Base-by-base conservation (phyloP, 2,797 vertebrate genomes). In the Bryconaethiops microstoma region DNA sequence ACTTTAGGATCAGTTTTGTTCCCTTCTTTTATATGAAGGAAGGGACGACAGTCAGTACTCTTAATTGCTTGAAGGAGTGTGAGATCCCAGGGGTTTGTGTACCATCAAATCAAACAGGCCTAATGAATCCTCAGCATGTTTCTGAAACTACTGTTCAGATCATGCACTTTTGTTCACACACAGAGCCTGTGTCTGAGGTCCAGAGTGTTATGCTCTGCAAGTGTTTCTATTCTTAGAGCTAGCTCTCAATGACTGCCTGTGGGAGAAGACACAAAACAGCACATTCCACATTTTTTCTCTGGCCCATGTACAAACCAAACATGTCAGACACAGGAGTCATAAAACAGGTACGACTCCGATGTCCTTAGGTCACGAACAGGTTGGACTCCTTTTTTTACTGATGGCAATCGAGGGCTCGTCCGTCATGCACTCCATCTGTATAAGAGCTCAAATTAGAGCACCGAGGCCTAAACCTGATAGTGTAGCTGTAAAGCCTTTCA, bases 291-390 rank as follows among this genome's bases (percentile, higher is more conserved):
- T 85, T 79, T 79, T 76, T 80, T 68, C 10, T 13, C 52, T 81
- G 25, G 40, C 78, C 50, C 25, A 39, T 55, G 64, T 59, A 35
- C 55, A 73, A 72, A 76, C 69, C 82, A 65, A 82, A 65, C 48
- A 70, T 48, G 45, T 74, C 64, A 79, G 14, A 39, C 19, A 42
- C 25, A 14, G 7, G 39, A 52, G 19, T 62, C 42, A 77, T 39
- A 69, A 76, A 83, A 79, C 76, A 74, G 70, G 77, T 67, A 74
- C 21, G 71, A 45, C 70, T 71, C 21, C 63, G 40, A 52, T 29
- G 3, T 54, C 70, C 35, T 81, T 67, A 59, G 65, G 69, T 81
- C 69, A 62, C 54, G 81, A 86, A 88, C 87, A 79, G 82, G 85
- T 86, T 82, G 0, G 69, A 70, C 83, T 60, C 35, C 76, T 86